phyloP scores from a whole-genome alignment of 2,113 vertebrate genomes.

The Oreochromis aureus region DNA sequence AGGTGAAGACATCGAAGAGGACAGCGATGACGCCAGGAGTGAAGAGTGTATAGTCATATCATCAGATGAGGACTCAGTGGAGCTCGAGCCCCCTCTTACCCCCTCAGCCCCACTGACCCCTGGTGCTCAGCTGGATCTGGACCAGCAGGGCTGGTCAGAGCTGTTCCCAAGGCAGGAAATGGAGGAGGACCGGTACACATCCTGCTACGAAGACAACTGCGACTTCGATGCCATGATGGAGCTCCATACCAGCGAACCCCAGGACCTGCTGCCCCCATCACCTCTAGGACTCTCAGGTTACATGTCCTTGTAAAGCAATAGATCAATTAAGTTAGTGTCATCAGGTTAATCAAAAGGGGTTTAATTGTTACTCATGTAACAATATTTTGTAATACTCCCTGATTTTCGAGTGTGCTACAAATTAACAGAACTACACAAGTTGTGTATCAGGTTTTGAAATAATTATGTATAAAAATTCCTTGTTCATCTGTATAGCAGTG shows the following conservation, averaged over 20 bases:
- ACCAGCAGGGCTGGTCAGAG: constrained; percentile 40
- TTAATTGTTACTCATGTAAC: neutral
- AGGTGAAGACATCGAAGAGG: constrained; percentile 51
- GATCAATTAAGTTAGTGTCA: neutral
- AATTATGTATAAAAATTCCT: neutral
- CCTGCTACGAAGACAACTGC: neutral
- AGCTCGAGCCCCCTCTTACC: constrained; percentile 42
- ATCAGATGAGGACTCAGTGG: constrained; percentile 64
- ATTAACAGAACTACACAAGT: neutral
- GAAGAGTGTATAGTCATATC: constrained; percentile 50
- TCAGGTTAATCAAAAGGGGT: neutral
- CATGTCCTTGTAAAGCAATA: neutral
- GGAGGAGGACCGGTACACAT: neutral
- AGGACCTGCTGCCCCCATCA: constrained; percentile 23
- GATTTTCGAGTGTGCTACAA: neutral
- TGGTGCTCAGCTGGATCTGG: constrained; percentile 49
- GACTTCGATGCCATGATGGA: constrained; percentile 17
- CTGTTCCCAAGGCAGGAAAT: neutral
- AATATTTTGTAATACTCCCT: neutral
- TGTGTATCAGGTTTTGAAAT: neutral
- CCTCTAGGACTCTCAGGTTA: constrained; percentile 53
- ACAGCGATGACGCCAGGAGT: neutral
- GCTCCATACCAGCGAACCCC: neutral
- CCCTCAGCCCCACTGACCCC: constrained; percentile 60
- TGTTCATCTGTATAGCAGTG: constrained; percentile 9